Percentiles rank a stretch among this genome's conserved stretches.
phyloP scores from a whole-genome alignment of 2,797 vertebrate species.

The Danio aesculapii region DNA sequence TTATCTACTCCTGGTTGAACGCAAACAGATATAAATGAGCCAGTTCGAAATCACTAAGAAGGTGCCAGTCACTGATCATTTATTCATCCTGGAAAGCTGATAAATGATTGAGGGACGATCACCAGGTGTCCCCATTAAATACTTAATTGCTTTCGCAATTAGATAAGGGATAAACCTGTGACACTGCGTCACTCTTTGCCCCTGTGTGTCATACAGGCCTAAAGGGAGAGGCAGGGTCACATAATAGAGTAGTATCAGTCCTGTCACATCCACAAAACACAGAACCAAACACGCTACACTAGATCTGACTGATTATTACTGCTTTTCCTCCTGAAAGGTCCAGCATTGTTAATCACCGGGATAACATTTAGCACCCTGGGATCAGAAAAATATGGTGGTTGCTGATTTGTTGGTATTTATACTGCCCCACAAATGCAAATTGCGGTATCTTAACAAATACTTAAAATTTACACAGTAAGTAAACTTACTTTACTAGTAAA shows the following conservation, averaged over 20 bases:
- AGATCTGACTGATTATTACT: neutral
- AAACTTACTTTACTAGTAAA: no score
- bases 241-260: neutral
- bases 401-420: no score
- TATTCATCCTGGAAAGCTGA: conserved; percentile 82
- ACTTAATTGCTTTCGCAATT: conserved; percentile 73
- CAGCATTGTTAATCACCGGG: neutral
- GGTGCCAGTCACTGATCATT: conserved; percentile 78
- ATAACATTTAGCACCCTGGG: no score
- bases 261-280: neutral
- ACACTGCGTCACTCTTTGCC: conserved; percentile 15
- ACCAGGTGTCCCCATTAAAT: conserved; percentile 79
- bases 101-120: conserved; percentile 79
- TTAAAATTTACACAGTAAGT: no score
- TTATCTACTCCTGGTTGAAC: conserved; percentile 1
- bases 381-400: no score
- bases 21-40: conserved; percentile 63
- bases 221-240: conserved; percentile 7
- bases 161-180: conserved; percentile 59
- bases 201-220: neutral
- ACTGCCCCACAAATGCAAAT: no score
- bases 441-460: no score
- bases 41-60: conserved; percentile 61
- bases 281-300: neutral
- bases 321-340: neutral